Base-by-base conservation (phyloP, 2,888 invertebrate species). In the Euphydryas editha region DNA sequence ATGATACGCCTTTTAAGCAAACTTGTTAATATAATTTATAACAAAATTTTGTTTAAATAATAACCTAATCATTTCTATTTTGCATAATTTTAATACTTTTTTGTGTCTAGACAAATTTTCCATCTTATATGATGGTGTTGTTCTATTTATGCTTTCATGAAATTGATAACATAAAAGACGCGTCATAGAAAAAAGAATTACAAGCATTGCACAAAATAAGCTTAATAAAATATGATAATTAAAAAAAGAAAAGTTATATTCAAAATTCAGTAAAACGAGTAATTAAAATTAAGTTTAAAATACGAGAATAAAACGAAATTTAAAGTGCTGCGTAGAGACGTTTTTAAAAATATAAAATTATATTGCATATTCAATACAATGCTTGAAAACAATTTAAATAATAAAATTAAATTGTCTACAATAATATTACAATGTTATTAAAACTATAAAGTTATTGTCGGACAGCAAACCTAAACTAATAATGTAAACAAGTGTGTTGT, bases 381-480 rank as follows among this genome's bases (percentile, higher is more conserved):
- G 80, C 76, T 79, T 77, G 75, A 44, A 15, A 54, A 44, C 42
- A n/a, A 6, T 21, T 21, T 49, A 54, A 36, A 17, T 54, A 54
- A 54, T 54, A 30, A 54, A 54, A 36, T 54, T 17, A 21, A 54
- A 54, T 54, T 36, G 30, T 54, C 54, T 54, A 54, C 10, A 36
- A 54, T 54, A 54, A 36, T 36, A 42, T 21, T 57, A 57, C 42
- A 57, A 21, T 8, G 39, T 57, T 17, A 62, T 37, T 62, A 66
- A n/a, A 59, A 59, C 63, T 37, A 60, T 80, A 66, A 17, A 67
- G 64, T 86, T 87, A 87, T 88, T 88, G 87, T 88, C 90, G 81
- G 81, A 82, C 88, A 89, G 87, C 87, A 84, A 85, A 81, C 80
- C 82, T 81, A 82, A 79, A 67, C 62, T 69, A 72, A 66, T 71